Evolutionary conservation across 2,113 vertebrate species (phyloP), one percentile per base, ranked within the genome.

Genomic region (Nettapus auritus): DNA sequence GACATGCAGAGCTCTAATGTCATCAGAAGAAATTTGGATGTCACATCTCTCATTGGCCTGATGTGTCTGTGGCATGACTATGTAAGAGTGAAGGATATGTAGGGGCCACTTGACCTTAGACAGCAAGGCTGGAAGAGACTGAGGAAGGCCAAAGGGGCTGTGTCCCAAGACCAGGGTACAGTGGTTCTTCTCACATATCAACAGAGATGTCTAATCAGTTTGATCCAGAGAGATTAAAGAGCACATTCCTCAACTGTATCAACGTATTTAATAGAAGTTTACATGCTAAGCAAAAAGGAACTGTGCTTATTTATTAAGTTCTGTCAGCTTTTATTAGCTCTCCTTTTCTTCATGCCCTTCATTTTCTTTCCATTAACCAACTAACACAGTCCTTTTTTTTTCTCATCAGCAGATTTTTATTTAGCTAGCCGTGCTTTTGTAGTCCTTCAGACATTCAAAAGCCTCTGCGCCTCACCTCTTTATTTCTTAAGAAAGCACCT

Each of bases 281-380:
- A 73, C 77, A 34, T 34, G 10, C 44, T 90, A 82, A 84, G 82
- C 29, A 16, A 57, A 79, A 76, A 79, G 69, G 33, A 89, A 94
- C 64, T 21, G 8, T 71, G 21, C 14, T 82, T 79, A 78, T 77
- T 94, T 92, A 71, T 82, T 75, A 67, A 79, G 23, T 89, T 86
- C 53, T 88, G 31, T 77, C 40, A 69, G 34, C 23, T 89, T 93
- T 77, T 91, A 53, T 90, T 82, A 93, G 23, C 44, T 79, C 9
- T 62, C 50, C 15, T 94, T 82, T 93, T 75, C 52, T 94, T 93
- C 52, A 48, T 91, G 34, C n/a, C 63, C 28, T 90, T 82, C 75
- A 50, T 59, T 85, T 96, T 93, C 63, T 63, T 89, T 93, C 55
- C 25, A 80, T 91, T 76, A 93, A 33, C 44, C 19, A 38, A 56